Evolutionary conservation across 2,113 vertebrate species (phyloP), one percentile per base, ranked within the genome.

Genomic region (Brachionichthys hirsutus): DNA sequence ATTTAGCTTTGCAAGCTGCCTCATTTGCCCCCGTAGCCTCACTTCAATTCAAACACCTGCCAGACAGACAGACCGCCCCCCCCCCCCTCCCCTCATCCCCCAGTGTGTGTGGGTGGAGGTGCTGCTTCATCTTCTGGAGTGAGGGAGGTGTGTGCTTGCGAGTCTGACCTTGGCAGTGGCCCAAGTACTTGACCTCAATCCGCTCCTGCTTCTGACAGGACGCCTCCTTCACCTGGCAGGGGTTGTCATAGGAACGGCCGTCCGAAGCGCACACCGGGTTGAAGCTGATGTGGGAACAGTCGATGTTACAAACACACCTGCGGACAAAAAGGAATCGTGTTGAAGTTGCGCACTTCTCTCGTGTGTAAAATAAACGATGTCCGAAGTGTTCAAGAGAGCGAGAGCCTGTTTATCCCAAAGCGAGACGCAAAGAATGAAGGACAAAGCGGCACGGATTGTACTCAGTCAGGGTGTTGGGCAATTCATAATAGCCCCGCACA

Each of bases 281-380:
- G 92, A 97, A 98, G 92, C 95, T 98, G 89, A 96, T 98, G 89
- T 98, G 96, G 70, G 97, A 96, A 77, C 97, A 99, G 92, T 99
- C 97, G 52, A 99, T 99, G 93, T 99, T 99, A 89, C 97, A 99
- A 66, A 99, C 97, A 34, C 97, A 99, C 97, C 97, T 99, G 87
- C 36, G 70, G 24, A 85, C 59, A 47, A 35, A 47, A 35, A 56
- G 22, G 45, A 55, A 43, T 17, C 6, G 9, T 0, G 9, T 68
- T 12, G 63, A 10, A 36, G 19, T 1, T 0, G 10, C 0, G 55
- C 12, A 38, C 12, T 7, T 41, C 8, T 34, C 9, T 0, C 2
- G 1, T 11, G 49, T 65, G 15, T 42, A n/a, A 62, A 50, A 70
- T 46, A 58, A 62, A 70, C 11, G 3, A 41, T 17, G 64, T 13